Evolutionary conservation across 2,797 vertebrate genomes (phyloP).

Genomic region (Poecile montanus): DNA sequence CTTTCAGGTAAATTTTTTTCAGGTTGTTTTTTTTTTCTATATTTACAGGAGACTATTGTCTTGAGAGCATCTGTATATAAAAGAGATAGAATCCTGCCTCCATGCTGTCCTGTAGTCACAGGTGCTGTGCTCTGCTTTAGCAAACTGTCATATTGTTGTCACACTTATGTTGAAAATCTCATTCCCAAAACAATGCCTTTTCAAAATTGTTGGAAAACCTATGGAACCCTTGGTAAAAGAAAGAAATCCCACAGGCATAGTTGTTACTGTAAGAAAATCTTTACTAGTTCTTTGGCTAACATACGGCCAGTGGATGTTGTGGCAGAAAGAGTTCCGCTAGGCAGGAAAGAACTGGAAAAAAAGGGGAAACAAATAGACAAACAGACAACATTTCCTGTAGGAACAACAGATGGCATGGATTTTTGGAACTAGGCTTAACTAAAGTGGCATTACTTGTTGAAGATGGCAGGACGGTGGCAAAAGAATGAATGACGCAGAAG

Average conservation of each 20-base stretch:
- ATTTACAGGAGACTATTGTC: neutral
- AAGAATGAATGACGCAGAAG: neutral
- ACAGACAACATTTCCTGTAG: neutral
- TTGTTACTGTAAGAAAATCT: neutral
- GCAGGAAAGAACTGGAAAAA: neutral
- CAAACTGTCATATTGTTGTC: neutral
- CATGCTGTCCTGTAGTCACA: neutral
- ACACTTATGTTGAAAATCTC: neutral
- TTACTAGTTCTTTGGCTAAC: neutral
- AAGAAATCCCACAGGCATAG: neutral
- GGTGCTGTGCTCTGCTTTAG: neutral
- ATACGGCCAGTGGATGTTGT: accelerated
- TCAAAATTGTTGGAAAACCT: neutral
- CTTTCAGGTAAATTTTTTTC: neutral
- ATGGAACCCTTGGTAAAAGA: neutral
- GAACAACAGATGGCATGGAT: neutral
- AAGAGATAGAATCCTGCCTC: neutral
- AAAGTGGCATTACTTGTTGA: neutral
- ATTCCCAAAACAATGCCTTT: neutral
- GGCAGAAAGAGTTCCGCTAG: neutral
- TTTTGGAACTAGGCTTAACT: neutral
- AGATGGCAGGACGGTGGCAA: neutral
- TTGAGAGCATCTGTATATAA: neutral
- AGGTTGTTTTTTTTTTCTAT: neutral
- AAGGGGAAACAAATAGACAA: neutral